Evolutionary conservation across 2,888 invertebrate species (phyloP).

Genomic region (Endotricha flammealis): DNA sequence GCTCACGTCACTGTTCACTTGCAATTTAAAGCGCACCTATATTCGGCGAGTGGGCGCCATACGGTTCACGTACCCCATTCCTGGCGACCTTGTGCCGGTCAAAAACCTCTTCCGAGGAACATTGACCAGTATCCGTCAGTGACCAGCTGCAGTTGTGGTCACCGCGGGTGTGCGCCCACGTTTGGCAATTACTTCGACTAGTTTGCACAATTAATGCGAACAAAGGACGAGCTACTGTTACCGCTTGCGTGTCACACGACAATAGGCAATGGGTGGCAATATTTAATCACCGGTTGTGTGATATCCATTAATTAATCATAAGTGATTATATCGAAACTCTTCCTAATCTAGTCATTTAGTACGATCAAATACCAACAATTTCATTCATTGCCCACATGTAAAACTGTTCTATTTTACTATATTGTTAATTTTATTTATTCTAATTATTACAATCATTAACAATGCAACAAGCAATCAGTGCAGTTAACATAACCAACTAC

Average conservation of each 20-base stretch:
- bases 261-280: conserved; percentile 50
- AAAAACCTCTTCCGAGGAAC: conserved; percentile 50
- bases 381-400: too few relatives aligned
- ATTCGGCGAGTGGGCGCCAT: conserved; percentile 31
- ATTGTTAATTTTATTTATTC: too few relatives aligned
- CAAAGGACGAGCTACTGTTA: conserved; percentile 58
- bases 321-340: conserved; percentile 6
- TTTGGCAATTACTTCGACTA: conserved; percentile 61
- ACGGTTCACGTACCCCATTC: conserved; percentile 58
- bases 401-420: too few relatives aligned
- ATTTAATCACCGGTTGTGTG: conserved; percentile 25
- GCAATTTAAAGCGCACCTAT: conserved; percentile 11
- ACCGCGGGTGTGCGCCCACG: conserved; percentile 52
- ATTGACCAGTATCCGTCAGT: conserved; percentile 54
- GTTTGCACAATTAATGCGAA: conserved; percentile 60
- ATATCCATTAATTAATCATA: too few relatives aligned
- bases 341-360: too few relatives aligned
- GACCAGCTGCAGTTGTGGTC: conserved; percentile 50
- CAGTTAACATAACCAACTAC: too few relatives aligned
- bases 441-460: too few relatives aligned
- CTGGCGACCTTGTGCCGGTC: conserved; percentile 69
- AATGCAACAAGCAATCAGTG: too few relatives aligned
- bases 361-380: too few relatives aligned
- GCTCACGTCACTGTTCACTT: conserved; percentile 14
- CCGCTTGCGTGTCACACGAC: conserved; percentile 58